These are phyloP conservation scores for Phyllostomus discolor DNA, from an alignment of 2,113 vertebrate species.

Conservation along the genomic window DNA sequence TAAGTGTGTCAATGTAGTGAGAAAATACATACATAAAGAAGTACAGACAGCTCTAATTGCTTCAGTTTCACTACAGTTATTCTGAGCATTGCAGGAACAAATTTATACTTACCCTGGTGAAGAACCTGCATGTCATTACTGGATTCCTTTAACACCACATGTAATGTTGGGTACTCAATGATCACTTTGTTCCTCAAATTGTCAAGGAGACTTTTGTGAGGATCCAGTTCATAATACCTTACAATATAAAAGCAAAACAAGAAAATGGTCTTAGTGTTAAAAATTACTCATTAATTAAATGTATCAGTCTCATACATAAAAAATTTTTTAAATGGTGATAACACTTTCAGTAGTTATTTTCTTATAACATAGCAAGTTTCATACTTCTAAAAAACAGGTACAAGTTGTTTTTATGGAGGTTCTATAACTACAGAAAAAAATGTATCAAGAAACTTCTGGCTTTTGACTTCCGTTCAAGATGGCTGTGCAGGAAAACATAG, in stretches of 20 bases:
- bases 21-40: not conserved
- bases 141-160: conserved; percentile 84
- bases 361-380: not conserved
- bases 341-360: conserved; percentile 21
- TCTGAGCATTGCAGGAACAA: conserved; percentile 50
- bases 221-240: conserved; percentile 91
- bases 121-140: conserved; percentile 82
- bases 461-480: too few species aligned
- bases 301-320: not conserved
- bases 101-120: conserved; percentile 82
- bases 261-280: not conserved
- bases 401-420: not conserved
- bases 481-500: too few species aligned
- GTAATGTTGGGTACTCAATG: conserved; percentile 92
- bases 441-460: not conserved
- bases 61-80: conserved; percentile 23
- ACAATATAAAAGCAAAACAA: conserved; percentile 62
- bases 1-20: not conserved
- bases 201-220: conserved; percentile 86
- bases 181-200: conserved; percentile 91
- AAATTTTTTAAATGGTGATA: not conserved
- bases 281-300: conserved; percentile 18
- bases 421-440: not conserved
- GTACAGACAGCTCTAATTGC: not conserved
- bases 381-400: not conserved